Evolutionary conservation across 2,888 invertebrate genomes (phyloP), one percentile per base, ranked within the genome.

Genomic region (Microchrysa polita): DNA sequence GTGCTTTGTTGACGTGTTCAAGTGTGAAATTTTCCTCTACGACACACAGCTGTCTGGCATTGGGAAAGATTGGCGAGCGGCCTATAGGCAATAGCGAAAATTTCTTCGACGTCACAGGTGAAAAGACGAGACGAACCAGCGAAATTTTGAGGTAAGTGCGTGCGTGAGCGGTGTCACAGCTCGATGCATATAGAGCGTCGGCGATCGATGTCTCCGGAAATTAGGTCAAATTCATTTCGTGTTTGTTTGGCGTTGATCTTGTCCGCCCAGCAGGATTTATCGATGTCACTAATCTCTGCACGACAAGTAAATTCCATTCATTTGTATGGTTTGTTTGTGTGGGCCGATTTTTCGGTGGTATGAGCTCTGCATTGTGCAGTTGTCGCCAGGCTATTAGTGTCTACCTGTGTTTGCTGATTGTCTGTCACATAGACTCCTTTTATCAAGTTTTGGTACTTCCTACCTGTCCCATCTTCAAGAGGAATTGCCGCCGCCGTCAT

Each of bases 301-400:
- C n/a, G 23, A 4, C 16, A n/a, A 40, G 5, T 2, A 40, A 40
- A 63, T 40, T 9, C 42, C 55, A 55, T 55, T 16, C 12, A 63
- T 5, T n/a, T n/a, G n/a, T n/a, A n/a, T n/a, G n/a, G 34, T 65
- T 65, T 65, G 65, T 65, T 65, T 65, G 65, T 48, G 65, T 65
- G 65, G 65, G 65, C n/a, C 48, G 65, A 44, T 48, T 65, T 63
- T 7, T 34, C 27, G 27, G 27, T 34, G n/a, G 42, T 10, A n/a
- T n/a, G 4, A 12, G 14, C 22, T 20, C 34, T 44, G 5, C 1
- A 34, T 34, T 34, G 27, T n/a, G 44, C 44, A 48, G 14, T 10
- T 44, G 48, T 48, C 48, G 65, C n/a, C 48, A 5, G 48, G 48
- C 65, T 48, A 48, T 44, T 44, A 65, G 20, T 48, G 4, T 48